Evolutionary conservation across 2,888 invertebrate species (phyloP).

Genomic region (Megaustenia siamemsis): DNA sequence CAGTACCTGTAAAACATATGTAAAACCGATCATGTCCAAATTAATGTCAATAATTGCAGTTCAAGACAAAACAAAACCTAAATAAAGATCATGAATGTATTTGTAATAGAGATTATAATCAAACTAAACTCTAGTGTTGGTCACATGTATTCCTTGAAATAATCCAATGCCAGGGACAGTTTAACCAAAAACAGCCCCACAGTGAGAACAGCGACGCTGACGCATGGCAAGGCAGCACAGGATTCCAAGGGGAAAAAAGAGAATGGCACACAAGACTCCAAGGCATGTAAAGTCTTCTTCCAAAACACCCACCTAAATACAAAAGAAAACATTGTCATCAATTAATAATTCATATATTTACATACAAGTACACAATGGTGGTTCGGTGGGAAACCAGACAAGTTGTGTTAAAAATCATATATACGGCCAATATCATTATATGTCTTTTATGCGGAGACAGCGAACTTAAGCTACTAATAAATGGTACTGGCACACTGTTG

Average conservation of each 20-base stretch:
- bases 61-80: neutral
- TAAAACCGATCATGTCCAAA: neutral
- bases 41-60: neutral
- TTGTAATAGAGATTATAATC: neutral
- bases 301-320: constrained; percentile 85
- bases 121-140: neutral
- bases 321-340: neutral
- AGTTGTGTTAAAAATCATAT: too few relatives aligned
- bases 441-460: too few relatives aligned
- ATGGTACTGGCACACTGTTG: too few relatives aligned
- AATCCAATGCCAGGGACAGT: neutral
- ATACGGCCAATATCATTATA: too few relatives aligned
- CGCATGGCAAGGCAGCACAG: constrained; percentile 91
- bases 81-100: neutral
- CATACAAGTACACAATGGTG: too few relatives aligned
- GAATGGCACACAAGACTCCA: constrained; percentile 90
- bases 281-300: constrained; percentile 93
- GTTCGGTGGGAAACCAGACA: too few relatives aligned
- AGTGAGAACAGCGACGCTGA: constrained; percentile 91
- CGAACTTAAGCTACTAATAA: too few relatives aligned
- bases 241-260: constrained; percentile 92
- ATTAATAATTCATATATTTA: neutral
- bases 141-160: neutral
- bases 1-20: neutral
- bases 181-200: constrained; percentile 88